Percentiles rank a stretch among this genome's conserved stretches.
Evolutionary conservation across 1,140 invertebrate species (phyloP).

Genomic region (Xylocopa sonorina): DNA sequence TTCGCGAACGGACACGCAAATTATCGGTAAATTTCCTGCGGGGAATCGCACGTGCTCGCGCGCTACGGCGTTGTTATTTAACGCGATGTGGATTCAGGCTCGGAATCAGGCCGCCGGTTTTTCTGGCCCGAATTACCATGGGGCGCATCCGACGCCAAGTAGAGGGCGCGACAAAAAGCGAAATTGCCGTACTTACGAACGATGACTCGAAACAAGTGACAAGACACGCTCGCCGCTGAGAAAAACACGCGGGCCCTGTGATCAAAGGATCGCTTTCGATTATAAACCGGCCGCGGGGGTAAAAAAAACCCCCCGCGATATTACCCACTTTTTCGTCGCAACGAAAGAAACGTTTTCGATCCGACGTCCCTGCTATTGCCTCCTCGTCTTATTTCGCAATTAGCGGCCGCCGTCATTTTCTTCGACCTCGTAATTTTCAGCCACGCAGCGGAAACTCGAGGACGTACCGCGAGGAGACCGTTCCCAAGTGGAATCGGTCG

Average conservation of each 20-base stretch:
- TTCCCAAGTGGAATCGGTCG: too few relatives aligned
- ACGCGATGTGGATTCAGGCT: conserved; percentile 38
- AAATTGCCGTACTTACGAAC: conserved; percentile 67
- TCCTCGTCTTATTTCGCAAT: conserved; percentile 19
- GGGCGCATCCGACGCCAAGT: conserved; percentile 25
- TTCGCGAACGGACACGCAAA: conserved; percentile 1
- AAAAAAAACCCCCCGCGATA: conserved; percentile 8
- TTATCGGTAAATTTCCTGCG: conserved; percentile 26
- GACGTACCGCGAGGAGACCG: too few relatives aligned
- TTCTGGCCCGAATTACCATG: conserved; percentile 55
- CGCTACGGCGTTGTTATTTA: conserved; percentile 22
- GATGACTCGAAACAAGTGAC: conserved; percentile 65
- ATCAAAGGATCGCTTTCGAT: conserved; percentile 67
- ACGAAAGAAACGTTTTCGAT: background rate
- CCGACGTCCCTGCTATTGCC: background rate
- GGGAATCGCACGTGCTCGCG: conserved; percentile 33
- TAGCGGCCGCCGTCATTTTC: background rate
- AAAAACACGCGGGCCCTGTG: conserved; percentile 57
- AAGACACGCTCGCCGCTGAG: conserved; percentile 32
- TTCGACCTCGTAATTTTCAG: background rate
- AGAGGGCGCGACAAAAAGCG: conserved; percentile 49
- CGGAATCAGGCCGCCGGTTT: conserved; percentile 58
- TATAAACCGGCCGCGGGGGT: conserved; percentile 2
- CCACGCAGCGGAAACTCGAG: background rate
- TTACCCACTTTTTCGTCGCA: conserved; percentile 25